Evolutionary conservation across 2,113 vertebrate species (phyloP), one percentile per base, ranked within the genome.

Genomic region (Peucedramus taeniatus): DNA sequence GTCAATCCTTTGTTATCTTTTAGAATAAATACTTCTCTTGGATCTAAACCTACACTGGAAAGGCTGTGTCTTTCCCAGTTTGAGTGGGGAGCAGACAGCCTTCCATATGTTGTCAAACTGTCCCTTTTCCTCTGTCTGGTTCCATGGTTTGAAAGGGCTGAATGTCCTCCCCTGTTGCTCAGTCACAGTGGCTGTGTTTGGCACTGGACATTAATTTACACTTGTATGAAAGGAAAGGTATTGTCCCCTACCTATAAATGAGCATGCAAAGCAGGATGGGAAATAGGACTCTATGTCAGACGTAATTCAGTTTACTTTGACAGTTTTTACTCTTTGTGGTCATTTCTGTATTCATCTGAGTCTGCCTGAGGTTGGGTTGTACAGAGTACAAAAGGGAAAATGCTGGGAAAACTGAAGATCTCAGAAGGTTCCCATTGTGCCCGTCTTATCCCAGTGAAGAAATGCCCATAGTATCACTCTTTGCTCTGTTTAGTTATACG

Each of bases 1-100:
- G 23, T 66, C 37, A 83, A 64, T 82, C 44, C 49, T 89, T 92
- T 79, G n/a, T 89, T 90, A 56, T 87, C 64, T 90, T 87, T 82
- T 45, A 95, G 95, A 95, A 70, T 82, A 94, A 93, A 89, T 63
- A 87, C 90, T 95, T 85, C 22, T 84, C 74, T 79, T 90, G 92
- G 45, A 79, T 49, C 77, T 75, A 90, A 82, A 87, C 56, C 61
- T 72, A 7, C 2, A 0, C n/a, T 81, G 71, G 50, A 91, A 92
- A 88, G 63, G 13, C 44, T 66, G 27, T 35, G 33, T 84, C 30
- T 89, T 92, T 91, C 49, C 87, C 61, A 63, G 45, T 63, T 68
- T 63, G 50, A 89, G 80, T 57, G 53, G 56, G 37, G 23, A 91
- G 54, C 49, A 94, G 89, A 91, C 40, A 89, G 14, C 11, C 20